Evolutionary conservation across 2,888 invertebrate genomes (phyloP).

Genomic region (Drosophila subsilvestris): DNA sequence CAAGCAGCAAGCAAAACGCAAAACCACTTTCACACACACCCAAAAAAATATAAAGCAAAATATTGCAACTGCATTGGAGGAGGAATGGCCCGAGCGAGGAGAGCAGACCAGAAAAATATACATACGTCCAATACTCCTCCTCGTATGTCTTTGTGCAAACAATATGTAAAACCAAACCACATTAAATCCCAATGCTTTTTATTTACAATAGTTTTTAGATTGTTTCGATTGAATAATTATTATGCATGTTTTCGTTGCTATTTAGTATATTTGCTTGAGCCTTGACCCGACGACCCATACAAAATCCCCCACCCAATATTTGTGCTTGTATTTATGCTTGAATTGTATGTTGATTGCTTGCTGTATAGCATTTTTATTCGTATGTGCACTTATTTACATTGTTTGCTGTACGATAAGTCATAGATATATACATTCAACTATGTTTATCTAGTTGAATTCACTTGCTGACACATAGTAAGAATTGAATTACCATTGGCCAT

Average conservation of each 20-base stretch:
- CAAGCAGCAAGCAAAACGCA: slow-evolving; percentile 14
- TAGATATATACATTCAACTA: background rate
- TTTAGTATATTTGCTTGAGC: slow-evolving; percentile 10
- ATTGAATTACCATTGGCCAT: background rate
- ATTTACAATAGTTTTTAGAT: slow-evolving; percentile 13
- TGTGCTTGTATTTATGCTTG: slow-evolving; percentile 5
- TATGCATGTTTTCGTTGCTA: slow-evolving; percentile 13
- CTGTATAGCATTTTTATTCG: background rate
- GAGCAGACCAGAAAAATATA: background rate
- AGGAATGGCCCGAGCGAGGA: slow-evolving; percentile 2
- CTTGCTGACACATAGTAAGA: background rate
- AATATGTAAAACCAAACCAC: slow-evolving; percentile 8
- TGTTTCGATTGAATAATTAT: slow-evolving; percentile 12
- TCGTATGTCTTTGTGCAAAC: background rate
- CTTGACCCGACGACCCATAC: slow-evolving; percentile 8
- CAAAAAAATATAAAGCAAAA: slow-evolving; percentile 7
- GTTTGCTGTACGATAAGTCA: background rate
- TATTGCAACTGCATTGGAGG: slow-evolving; percentile 10
- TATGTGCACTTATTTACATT: background rate
- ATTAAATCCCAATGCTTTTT: slow-evolving; percentile 10
- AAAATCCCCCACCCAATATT: slow-evolving; percentile 1
- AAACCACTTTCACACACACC: slow-evolving; percentile 10
- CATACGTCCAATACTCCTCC: background rate
- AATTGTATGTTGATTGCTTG: slow-evolving; percentile 23
- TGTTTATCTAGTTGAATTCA: background rate